Evolutionary conservation across 2,113 vertebrate genomes (phyloP).

Genomic region (Pionites leucogaster): DNA sequence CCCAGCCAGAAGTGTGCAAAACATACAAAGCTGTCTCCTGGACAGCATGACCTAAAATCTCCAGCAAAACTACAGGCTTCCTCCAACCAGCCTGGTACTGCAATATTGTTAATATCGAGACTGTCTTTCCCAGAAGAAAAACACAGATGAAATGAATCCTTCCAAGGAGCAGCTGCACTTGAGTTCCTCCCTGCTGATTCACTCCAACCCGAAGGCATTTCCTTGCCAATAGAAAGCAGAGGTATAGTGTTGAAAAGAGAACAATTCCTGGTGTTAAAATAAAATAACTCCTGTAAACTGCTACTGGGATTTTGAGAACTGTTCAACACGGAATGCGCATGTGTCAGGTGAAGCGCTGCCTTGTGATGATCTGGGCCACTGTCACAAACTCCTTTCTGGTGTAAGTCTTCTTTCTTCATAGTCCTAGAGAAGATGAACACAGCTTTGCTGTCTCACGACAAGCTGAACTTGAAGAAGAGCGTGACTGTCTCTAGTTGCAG

Average conservation of each 20-base stretch:
- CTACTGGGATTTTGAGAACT: neutral
- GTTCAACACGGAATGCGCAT: neutral
- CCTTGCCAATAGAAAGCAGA: neutral
- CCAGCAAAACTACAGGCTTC: neutral
- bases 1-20: constrained; percentile 60
- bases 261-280: constrained; percentile 9
- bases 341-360: neutral
- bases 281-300: constrained; percentile 23
- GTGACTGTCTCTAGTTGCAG: neutral
- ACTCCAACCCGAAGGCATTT: neutral
- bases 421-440: neutral
- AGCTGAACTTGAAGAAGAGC: neutral
- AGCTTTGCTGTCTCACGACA: constrained; percentile 7
- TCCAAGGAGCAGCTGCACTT: neutral
- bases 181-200: constrained; percentile 13
- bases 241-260: neutral
- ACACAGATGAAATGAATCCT: neutral
- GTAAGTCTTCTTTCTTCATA: constrained; percentile 18
- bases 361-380: neutral
- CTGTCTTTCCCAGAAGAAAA: neutral
- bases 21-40: neutral
- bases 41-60: neutral
- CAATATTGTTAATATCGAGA: neutral
- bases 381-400: neutral
- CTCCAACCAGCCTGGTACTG: neutral